Percentiles rank a stretch among this genome's conserved stretches.
These are phyloP conservation scores for Dromiciops gliroides DNA, from an alignment of 2,113 vertebrate species.

Conservation along the genomic window DNA sequence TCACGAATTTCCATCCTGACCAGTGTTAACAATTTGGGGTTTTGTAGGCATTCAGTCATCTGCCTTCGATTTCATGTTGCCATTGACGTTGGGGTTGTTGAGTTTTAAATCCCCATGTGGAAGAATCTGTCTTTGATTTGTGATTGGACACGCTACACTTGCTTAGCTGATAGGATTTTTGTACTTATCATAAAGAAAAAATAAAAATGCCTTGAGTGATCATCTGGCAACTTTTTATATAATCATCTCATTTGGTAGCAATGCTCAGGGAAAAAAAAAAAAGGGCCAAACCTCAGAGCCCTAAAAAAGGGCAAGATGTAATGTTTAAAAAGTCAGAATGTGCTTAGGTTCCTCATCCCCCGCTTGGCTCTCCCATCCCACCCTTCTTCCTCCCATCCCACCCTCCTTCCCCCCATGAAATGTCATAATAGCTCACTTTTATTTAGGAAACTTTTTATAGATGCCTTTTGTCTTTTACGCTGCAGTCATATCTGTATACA, in stretches of 20 bases:
- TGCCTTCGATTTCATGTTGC: slow-evolving; percentile 78
- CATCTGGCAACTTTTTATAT: slow-evolving; percentile 25
- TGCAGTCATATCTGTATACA: not conserved
- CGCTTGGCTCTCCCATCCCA: too few relatives aligned
- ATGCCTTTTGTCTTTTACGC: not conserved
- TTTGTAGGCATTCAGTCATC: slow-evolving; percentile 74
- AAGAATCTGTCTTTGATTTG: slow-evolving; percentile 63
- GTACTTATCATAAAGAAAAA: slow-evolving; percentile 41
- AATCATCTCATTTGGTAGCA: slow-evolving; percentile 13
- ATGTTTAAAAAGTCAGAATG: slow-evolving; percentile 53
- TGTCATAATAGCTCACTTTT: not conserved
- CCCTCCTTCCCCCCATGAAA: not conserved
- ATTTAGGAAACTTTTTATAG: not conserved
- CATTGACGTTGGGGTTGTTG: slow-evolving; percentile 63
- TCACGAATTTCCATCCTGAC: slow-evolving; percentile 23
- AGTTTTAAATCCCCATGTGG: slow-evolving; percentile 71
- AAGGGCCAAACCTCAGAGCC: not conserved
- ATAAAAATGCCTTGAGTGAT: slow-evolving; percentile 1
- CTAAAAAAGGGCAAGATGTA: slow-evolving; percentile 47
- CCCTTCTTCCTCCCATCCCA: not conserved
- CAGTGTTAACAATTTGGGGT: slow-evolving; percentile 52
- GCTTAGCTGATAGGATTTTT: slow-evolving; percentile 44
- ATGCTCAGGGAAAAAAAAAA: slow-evolving; percentile 8
- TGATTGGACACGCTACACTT: slow-evolving; percentile 48
- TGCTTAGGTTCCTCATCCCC: too few relatives aligned